These are phyloP conservation scores for Pseudomyrmex pallidus DNA, from an alignment of 1,140 invertebrate genomes.

Conservation along the genomic window DNA sequence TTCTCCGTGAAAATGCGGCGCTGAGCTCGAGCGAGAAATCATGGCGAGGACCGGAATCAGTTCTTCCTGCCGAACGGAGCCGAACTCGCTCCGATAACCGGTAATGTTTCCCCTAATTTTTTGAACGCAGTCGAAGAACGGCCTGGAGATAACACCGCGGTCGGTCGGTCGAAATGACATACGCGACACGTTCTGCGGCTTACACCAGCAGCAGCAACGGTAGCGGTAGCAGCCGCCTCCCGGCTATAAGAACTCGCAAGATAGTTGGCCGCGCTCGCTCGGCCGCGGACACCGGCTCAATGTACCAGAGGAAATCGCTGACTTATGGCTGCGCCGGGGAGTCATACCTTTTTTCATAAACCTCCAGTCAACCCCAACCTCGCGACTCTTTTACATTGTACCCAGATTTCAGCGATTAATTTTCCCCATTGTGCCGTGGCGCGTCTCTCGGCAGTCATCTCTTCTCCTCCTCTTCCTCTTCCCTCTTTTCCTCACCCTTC, in stretches of 20 bases:
- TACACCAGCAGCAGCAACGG: slow-evolving; percentile 36
- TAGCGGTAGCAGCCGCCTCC: slow-evolving; percentile 25
- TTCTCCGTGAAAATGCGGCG: slow-evolving; percentile 3
- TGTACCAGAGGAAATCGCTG: slow-evolving; percentile 81
- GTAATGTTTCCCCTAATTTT: slow-evolving; percentile 80
- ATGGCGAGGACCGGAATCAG: slow-evolving; percentile 52
- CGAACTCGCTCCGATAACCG: slow-evolving; percentile 69
- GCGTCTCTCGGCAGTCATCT: slow-evolving; percentile 67
- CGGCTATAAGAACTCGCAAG: slow-evolving; percentile 67
- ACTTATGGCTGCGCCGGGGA: slow-evolving; percentile 79
- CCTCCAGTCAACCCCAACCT: slow-evolving; percentile 76
- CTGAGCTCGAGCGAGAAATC: slow-evolving; percentile 37
- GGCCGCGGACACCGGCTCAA: slow-evolving; percentile 75
- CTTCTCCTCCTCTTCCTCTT: slow-evolving; percentile 3
- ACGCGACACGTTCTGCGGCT: slow-evolving; percentile 76
- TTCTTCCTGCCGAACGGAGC: slow-evolving; percentile 70
- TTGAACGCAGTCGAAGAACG: slow-evolving; percentile 70
- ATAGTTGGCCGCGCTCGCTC: slow-evolving; percentile 62
- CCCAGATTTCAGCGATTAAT: slow-evolving; percentile 85
- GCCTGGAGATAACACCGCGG: slow-evolving; percentile 75
- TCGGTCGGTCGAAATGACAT: slow-evolving; percentile 76
- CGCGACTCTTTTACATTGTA: slow-evolving; percentile 84
- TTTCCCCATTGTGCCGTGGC: slow-evolving; percentile 78
- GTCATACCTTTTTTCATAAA: slow-evolving; percentile 82
- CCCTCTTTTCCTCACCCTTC: not conserved